Evolutionary conservation across 1,140 invertebrate species (phyloP), one percentile per base, ranked within the genome.

Genomic region (Notospermus geniculatus): DNA sequence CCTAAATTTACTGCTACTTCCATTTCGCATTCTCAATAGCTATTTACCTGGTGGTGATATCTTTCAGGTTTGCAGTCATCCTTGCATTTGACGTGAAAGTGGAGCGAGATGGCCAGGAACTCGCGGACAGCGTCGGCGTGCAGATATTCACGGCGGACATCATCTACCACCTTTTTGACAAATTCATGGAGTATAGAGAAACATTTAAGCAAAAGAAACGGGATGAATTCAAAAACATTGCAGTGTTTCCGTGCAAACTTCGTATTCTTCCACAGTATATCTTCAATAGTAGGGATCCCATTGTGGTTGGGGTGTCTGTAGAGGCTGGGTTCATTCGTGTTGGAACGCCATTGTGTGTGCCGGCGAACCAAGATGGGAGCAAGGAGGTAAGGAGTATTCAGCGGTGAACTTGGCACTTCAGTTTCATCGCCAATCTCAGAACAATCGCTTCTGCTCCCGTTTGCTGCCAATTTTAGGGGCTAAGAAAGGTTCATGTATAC

Each of bases 71-170:
- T 83, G 96, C 97, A 27, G 93, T 93, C 29, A 99, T 99, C 78
- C 85, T 99, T 62, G 97, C 97, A 0, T 99, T 99, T 80, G 97
- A 99, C 84, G 97, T 99, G 0, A 97, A 97, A 84, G 89, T 99
- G 29, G 97, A 99, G 78, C 86, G 90, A 59, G 97, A 99, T 74
- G 97, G 96, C 0, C 95, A 99, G 83, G 94, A 98, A 77, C 81
- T 98, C 77, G 97, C 97, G 0, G 96, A 99, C 74, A 87, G 88
- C 54, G 78, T 96, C 46, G 93, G 92, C 57, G 94, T 99, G 45
- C 94, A 91, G 82, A 96, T 99, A 73, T 99, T 99, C 87, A 91
- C 95, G 61, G 97, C 97, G 1, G 96, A 99, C 81, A 99, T 99
- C 78, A 99, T 99, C 74, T 99, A 99, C 83, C 97, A 99, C 85